Evolutionary conservation across 2,113 vertebrate species (phyloP), one percentile per base, ranked within the genome.

Genomic region (Anoplopoma fimbria): DNA sequence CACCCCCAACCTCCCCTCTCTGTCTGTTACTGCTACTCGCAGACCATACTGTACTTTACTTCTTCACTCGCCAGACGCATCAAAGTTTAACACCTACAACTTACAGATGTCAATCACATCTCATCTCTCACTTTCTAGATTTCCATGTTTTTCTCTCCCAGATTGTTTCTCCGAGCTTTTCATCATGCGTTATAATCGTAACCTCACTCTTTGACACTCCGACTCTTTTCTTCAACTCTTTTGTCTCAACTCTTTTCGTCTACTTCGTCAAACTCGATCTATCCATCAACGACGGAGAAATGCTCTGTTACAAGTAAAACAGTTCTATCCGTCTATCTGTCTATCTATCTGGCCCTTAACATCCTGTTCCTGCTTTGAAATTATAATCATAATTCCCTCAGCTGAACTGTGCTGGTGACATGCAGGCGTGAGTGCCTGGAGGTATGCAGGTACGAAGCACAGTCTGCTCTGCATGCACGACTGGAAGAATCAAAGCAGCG

Each of bases 51-150:
- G 86, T 90, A 88, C 81, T 88, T 85, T 88, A 74, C 86, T 33
- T 77, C 89, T 61, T 82, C 72, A 45, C 93, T 93, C 89, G 47
- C 84, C 8, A 68, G 86, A 89, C 87, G 90, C 93, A 95, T 96
- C 91, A 96, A 96, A 96, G 89, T 94, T 95, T 94, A 94, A 95
- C 90, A 86, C 81, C 75, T 86, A 91, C 91, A 86, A 92, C 87
- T 82, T 84, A 68, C 83, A 86, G 85, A 86, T 90, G 87, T 88
- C 89, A 85, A 84, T 93, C 89, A 78, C 85, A 70, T 83, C 91
- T 92, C 85, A 76, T 77, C 85, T 85, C 73, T 75, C 68, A 69
- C 82, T 89, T 77, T 77, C 68, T 74, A 68, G 40, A 81, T 86
- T 80, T 87, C 82, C 75, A 83, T 87, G 85, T 87, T 86, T 87